Conservation (phyloP, 2,888 invertebrate species). For the Brachyptera risi region DNA sequence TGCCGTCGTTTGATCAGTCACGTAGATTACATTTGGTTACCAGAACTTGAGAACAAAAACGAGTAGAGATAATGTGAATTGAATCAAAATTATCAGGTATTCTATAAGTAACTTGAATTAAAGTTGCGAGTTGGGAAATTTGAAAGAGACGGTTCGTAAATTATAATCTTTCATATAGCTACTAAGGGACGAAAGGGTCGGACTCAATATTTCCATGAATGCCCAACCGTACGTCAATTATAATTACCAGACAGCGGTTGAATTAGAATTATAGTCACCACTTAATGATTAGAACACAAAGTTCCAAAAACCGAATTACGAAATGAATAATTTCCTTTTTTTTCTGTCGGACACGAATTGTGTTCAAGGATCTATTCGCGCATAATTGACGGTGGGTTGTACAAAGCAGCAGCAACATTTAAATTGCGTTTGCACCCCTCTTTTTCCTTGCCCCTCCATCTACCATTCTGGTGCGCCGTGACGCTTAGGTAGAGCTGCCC, state of each 20-base stretch:
- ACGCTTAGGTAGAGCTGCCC: no score
- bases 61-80: no score
- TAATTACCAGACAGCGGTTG: not conserved
- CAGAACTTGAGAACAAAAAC: no score
- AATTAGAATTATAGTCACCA: not conserved
- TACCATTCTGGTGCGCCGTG: no score
- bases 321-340: constrained; percentile 3
- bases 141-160: no score
- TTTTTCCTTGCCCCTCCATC: no score
- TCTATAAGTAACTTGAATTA: no score
- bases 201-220: not conserved
- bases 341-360: no score
- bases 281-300: not conserved
- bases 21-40: not conserved
- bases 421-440: constrained; percentile 14
- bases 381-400: not conserved
- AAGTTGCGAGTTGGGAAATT: no score
- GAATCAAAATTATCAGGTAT: no score
- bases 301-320: not conserved
- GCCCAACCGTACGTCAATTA: not conserved
- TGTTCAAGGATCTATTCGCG: not conserved
- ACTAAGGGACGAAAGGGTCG: no score
- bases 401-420: not conserved
- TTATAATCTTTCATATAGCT: no score
- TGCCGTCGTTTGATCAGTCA: constrained; percentile 7